Evolutionary conservation across 2,797 vertebrate species (phyloP).

Genomic region (Discoglossus pictus): DNA sequence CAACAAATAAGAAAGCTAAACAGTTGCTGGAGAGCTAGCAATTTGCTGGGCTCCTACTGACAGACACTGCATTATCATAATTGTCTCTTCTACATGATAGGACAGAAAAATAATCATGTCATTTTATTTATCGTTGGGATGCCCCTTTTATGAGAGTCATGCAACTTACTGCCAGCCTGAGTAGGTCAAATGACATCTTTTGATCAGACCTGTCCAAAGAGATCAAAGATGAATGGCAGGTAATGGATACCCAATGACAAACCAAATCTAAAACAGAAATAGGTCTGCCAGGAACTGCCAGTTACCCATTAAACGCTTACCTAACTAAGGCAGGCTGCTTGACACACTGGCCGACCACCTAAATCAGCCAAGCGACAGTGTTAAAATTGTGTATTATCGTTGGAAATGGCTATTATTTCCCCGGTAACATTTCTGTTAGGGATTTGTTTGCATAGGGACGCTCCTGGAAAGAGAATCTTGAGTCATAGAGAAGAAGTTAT

Average conservation of each 20-base stretch:
- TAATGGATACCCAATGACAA: constrained; percentile 96
- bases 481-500: constrained; percentile 58
- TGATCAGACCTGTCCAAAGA: constrained; percentile 99
- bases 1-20: constrained; percentile 84
- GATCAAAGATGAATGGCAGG: constrained; percentile 98
- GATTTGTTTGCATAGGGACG: constrained; percentile 75
- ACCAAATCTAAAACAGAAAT: constrained; percentile 98
- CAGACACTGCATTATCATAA: constrained; percentile 98
- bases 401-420: constrained; percentile 99
- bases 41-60: constrained; percentile 84
- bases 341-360: constrained; percentile 86
- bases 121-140: constrained; percentile 97
- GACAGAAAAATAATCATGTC: constrained; percentile 99
- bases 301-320: constrained; percentile 96
- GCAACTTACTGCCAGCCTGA: constrained; percentile 96
- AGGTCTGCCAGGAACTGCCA: constrained; percentile 97
- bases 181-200: constrained; percentile 98
- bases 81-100: constrained; percentile 98
- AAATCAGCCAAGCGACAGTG: constrained; percentile 92
- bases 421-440: constrained; percentile 96
- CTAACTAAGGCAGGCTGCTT: constrained; percentile 87
- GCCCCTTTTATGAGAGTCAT: constrained; percentile 95
- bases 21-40: constrained; percentile 83
- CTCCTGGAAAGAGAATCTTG: constrained; percentile 62
- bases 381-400: constrained; percentile 99